Evolutionary conservation across 1,140 invertebrate species (phyloP).

Genomic region (Branchinecta lynchi): DNA sequence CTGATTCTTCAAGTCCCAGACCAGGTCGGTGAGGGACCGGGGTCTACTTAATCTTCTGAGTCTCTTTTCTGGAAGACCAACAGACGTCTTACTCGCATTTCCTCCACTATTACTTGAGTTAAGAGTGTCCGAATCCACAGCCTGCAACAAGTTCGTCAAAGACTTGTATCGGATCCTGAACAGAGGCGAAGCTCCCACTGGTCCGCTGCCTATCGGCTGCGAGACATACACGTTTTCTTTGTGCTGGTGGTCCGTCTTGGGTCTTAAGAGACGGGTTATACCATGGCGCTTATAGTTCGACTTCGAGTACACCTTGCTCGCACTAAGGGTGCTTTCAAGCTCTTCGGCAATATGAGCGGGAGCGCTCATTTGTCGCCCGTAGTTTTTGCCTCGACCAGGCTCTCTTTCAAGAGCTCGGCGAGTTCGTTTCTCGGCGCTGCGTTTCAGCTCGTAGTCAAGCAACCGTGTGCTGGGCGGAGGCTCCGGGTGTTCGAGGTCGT

Average conservation of each 20-base stretch:
- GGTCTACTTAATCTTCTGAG: slow-evolving; percentile 37
- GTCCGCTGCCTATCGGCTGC: not conserved
- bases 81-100: slow-evolving; percentile 21
- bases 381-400: not conserved
- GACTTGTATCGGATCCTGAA: slow-evolving; percentile 71
- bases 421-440: not conserved
- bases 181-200: slow-evolving; percentile 42
- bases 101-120: slow-evolving; percentile 76
- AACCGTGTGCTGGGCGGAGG: not conserved
- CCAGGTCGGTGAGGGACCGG: slow-evolving; percentile 65
- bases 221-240: not conserved
- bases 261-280: not conserved
- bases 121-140: slow-evolving; percentile 62
- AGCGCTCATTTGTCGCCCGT: not conserved
- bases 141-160: slow-evolving; percentile 55
- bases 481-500: not conserved
- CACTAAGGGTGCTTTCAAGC: not conserved
- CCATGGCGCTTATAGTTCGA: not conserved
- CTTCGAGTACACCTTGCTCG: not conserved
- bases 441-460: not conserved
- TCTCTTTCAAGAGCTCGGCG: not conserved
- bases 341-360: not conserved
- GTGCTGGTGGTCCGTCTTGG: not conserved
- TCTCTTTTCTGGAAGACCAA: slow-evolving; percentile 56
- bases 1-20: slow-evolving; percentile 43